These are phyloP conservation scores for Rhynchotus rufescens DNA, from an alignment of 2,797 vertebrate genomes.

Conservation along the genomic window DNA sequence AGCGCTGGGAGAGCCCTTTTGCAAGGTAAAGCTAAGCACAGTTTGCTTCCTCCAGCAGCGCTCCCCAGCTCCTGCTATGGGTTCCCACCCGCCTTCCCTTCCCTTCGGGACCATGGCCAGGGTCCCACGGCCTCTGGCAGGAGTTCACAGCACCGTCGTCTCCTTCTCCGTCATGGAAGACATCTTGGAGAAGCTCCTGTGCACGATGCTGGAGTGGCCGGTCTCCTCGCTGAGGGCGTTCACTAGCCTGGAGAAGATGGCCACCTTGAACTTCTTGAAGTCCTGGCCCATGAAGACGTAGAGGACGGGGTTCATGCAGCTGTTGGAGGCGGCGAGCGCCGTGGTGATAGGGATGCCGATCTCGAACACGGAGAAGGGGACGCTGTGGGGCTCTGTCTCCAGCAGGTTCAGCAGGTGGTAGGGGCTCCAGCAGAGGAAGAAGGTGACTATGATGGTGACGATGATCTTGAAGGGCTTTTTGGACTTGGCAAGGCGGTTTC, in stretches of 20 bases:
- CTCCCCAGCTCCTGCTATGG: neutral
- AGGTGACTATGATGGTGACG: constrained; percentile 86
- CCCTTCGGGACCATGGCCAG: no score
- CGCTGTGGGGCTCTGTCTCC: constrained; percentile 65
- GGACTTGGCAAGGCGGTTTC: constrained; percentile 86
- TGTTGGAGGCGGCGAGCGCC: constrained; percentile 88
- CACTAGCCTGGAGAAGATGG: constrained; percentile 88
- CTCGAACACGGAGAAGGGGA: constrained; percentile 44
- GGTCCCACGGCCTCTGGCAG: neutral
- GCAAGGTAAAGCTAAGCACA: neutral
- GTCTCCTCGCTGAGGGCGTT: constrained; percentile 91
- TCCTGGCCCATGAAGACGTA: constrained; percentile 94
- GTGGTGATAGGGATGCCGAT: constrained; percentile 83
- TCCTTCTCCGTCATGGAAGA: constrained; percentile 80
- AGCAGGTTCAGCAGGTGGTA: constrained; percentile 87
- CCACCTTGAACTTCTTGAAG: constrained; percentile 89
- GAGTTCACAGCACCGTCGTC: constrained; percentile 68
- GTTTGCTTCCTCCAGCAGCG: neutral
- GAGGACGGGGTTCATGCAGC: constrained; percentile 93
- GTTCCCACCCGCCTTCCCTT: neutral
- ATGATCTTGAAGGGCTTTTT: constrained; percentile 93
- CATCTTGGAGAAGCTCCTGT: constrained; percentile 88
- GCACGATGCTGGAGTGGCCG: constrained; percentile 77
- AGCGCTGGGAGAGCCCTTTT: neutral
- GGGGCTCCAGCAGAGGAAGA: constrained; percentile 93